Percentiles rank a stretch among this genome's conserved stretches.
These are phyloP conservation scores for Enoplolaimus lenunculus DNA, from an alignment of 2,888 invertebrate species.

Conservation along the genomic window DNA sequence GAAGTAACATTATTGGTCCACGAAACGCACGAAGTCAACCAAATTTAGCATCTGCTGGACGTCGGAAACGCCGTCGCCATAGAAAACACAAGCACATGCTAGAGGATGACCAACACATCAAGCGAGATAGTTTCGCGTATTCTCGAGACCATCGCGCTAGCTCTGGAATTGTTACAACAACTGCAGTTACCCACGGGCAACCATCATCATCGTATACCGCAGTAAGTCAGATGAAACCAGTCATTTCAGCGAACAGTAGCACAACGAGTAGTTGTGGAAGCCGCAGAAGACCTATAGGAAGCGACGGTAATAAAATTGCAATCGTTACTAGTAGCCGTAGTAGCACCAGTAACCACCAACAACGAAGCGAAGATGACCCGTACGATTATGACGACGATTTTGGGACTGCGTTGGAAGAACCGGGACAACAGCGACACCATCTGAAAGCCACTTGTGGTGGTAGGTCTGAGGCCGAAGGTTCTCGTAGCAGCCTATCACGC, in stretches of 20 bases:
- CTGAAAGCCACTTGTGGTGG: too few relatives aligned
- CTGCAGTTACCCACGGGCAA: background rate
- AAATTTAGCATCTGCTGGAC: background rate
- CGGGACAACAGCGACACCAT: too few relatives aligned
- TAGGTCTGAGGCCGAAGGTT: too few relatives aligned
- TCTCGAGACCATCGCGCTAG: background rate
- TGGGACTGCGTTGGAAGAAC: background rate
- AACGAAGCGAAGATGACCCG: background rate
- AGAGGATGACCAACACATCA: background rate
- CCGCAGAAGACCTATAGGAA: background rate
- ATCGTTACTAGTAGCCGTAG: background rate
- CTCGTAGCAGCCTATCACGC: too few relatives aligned
- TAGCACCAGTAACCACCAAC: background rate
- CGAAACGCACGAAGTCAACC: background rate
- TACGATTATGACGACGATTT: background rate
- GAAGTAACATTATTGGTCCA: background rate
- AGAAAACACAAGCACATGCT: background rate
- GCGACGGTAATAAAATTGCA: background rate
- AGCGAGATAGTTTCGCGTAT: background rate
- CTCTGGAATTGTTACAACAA: too few relatives aligned
- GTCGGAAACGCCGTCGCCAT: background rate
- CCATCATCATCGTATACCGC: background rate
- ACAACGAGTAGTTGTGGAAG: background rate
- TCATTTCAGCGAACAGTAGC: background rate
- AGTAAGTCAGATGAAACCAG: background rate